Base-by-base conservation (phyloP, 2,888 invertebrate genomes). In the Heterodera filipjevi region DNA sequence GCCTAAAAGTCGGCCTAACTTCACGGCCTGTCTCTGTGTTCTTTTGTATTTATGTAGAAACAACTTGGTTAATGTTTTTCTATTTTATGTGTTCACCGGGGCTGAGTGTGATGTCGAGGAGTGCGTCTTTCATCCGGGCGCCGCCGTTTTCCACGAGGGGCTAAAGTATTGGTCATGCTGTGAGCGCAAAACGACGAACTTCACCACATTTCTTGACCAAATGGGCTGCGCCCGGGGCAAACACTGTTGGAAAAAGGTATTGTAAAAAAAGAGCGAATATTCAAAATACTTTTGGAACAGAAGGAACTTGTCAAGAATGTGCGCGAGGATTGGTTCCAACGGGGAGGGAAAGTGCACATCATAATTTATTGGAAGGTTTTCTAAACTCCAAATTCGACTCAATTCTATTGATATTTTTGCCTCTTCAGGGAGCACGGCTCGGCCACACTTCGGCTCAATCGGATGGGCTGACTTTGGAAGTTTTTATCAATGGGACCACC, bases 151-250 rank as follows among this genome's bases (percentile, higher is more conserved):
- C 71, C 85, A 85, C 72, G 84, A 87, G 78, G 88, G 88, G 16
- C 85, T 87, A 86, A 88, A 88, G 74, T 88, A 83, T 76, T 88
- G 87, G 87, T 83, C 84, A 0, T 99, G 99, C 89, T 99, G 99
- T 89, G 93, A 94, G 86, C 94, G 93, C 87, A 93, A 93, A 88
- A 98, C 98, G 0, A 93, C 95, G 0, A 98, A 99, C 89, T 99
- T 99, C 89, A 93, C 94, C 78, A 92, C 92, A 2, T 99, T 99
- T 89, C 91, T 99, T 78, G 93, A 93, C 77, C 98, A 98, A 91
- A 93, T 92, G 75, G 99, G 99, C 0, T 99, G 99, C 89, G 92
- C 92, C 6, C 91, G 92, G 79, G 97, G 96, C 8, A 92, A 92
- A 72, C 99, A 99, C 90, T 91, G 93, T 80, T 99, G 97, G 96